Percentiles rank a stretch among this genome's conserved stretches.
Conservation (phyloP, 2,888 invertebrate genomes). For the Melieria picta region DNA sequence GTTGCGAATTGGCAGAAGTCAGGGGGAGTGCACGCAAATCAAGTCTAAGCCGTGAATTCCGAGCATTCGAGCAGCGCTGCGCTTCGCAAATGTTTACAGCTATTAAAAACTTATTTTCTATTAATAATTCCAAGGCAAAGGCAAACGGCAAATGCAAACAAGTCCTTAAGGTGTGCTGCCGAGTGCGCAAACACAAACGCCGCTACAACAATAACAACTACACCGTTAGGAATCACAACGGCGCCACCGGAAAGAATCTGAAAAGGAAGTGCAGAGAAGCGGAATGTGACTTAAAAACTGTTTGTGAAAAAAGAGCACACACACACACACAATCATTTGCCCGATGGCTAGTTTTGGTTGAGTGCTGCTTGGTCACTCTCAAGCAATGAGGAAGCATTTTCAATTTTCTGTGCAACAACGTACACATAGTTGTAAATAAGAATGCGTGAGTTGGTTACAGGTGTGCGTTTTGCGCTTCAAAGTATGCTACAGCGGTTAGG, state of each 20-base stretch:
- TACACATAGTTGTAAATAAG: not conserved
- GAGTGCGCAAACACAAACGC: not conserved
- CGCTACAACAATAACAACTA: not conserved
- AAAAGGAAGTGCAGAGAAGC: not conserved
- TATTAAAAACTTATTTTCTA: slow-evolving; percentile 40
- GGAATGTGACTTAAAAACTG: too few relatives aligned
- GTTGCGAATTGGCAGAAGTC: too few relatives aligned
- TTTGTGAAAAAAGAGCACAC: not conserved
- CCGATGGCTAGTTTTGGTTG: too few relatives aligned
- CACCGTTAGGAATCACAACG: not conserved
- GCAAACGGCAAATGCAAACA: slow-evolving; percentile 14
- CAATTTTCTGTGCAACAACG: too few relatives aligned
- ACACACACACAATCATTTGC: not conserved
- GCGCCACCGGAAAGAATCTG: not conserved
- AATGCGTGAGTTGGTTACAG: not conserved
- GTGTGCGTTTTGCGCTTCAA: too few relatives aligned
- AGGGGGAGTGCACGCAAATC: not conserved
- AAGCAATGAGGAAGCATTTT: too few relatives aligned
- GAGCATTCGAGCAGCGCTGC: not conserved
- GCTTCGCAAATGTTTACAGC: slow-evolving; percentile 25
- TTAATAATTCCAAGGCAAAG: slow-evolving; percentile 27
- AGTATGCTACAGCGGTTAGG: too few relatives aligned
- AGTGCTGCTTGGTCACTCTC: too few relatives aligned
- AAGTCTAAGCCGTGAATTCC: too few relatives aligned
- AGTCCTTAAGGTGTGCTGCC: slow-evolving; percentile 7